A percentile compares a stretch with the other conserved stretches of the same genome.
Evolutionary conservation across 2,888 invertebrate species (phyloP).

Genomic region (Agrypnus murinus): DNA sequence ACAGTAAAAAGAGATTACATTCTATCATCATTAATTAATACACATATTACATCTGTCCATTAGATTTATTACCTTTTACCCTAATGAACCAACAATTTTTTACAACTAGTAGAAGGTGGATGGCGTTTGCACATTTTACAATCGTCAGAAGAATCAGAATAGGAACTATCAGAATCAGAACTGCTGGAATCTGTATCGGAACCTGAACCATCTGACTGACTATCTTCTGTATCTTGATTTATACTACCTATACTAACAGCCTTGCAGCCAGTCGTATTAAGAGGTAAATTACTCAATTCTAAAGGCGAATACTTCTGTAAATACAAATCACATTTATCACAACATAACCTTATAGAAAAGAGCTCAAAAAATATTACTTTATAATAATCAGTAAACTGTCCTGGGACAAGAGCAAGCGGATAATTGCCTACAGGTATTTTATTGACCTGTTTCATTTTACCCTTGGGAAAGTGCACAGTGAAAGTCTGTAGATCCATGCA

Average conservation of each 20-base stretch:
- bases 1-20: slow-evolving; percentile 11
- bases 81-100: slow-evolving; percentile 40
- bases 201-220: slow-evolving; percentile 73
- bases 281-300: slow-evolving; percentile 93
- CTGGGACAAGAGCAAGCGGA: slow-evolving; percentile 95
- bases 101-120: slow-evolving; percentile 17
- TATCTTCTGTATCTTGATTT: slow-evolving; percentile 71
- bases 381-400: slow-evolving; percentile 95
- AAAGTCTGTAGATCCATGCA: slow-evolving; percentile 95
- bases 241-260: slow-evolving; percentile 71
- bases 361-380: slow-evolving; percentile 70
- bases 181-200: slow-evolving; percentile 73
- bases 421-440: slow-evolving; percentile 80
- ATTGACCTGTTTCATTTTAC: slow-evolving; percentile 68
- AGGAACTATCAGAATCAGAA: slow-evolving; percentile 68
- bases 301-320: slow-evolving; percentile 80
- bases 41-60: neutral
- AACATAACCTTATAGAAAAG: too few relatives aligned
- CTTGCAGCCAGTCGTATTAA: slow-evolving; percentile 90
- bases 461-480: slow-evolving; percentile 86
- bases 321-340: too few relatives aligned
- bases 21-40: neutral
- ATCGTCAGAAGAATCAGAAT: slow-evolving; percentile 59
- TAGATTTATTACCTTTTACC: slow-evolving; percentile 6
- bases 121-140: slow-evolving; percentile 44